These are phyloP conservation scores for Pseudoips prasinana DNA, from an alignment of 2,888 invertebrate genomes.

Conservation along the genomic window DNA sequence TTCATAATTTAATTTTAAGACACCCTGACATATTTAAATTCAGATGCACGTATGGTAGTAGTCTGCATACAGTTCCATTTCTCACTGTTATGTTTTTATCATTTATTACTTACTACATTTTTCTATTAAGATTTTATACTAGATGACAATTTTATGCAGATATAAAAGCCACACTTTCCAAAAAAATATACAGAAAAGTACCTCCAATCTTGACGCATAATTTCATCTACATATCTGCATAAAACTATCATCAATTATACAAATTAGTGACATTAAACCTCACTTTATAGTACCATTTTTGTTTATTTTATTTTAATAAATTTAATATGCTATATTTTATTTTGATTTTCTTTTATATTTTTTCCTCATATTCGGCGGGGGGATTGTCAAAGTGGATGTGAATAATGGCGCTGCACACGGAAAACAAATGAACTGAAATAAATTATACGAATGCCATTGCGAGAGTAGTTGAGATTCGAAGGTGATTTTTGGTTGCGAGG, in stretches of 20 bases:
- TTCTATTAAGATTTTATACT: conserved; percentile 27
- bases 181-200: neutral
- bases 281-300: conserved; percentile 50
- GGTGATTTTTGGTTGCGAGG: conserved; percentile 49
- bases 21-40: conserved; percentile 32
- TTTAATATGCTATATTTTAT: conserved; percentile 47
- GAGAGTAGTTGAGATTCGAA: conserved; percentile 52
- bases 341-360: conserved; percentile 51
- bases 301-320: conserved; percentile 61
- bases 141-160: conserved; percentile 42
- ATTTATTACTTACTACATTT: conserved; percentile 38
- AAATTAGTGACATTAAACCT: conserved; percentile 44
- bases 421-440: conserved; percentile 56
- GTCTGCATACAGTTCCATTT: conserved; percentile 55
- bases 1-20: conserved; percentile 42
- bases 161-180: conserved; percentile 7
- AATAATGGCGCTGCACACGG: conserved; percentile 73
- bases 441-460: conserved; percentile 57
- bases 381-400: conserved; percentile 77
- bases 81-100: conserved; percentile 36
- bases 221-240: conserved; percentile 34
- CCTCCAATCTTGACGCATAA: conserved; percentile 17
- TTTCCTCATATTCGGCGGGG: conserved; percentile 60
- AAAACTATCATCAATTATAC: conserved; percentile 40
- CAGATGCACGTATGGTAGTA: conserved; percentile 60